Evolutionary conservation across 1,140 invertebrate species (phyloP).

Genomic region (Paraescarpia echinospica): DNA sequence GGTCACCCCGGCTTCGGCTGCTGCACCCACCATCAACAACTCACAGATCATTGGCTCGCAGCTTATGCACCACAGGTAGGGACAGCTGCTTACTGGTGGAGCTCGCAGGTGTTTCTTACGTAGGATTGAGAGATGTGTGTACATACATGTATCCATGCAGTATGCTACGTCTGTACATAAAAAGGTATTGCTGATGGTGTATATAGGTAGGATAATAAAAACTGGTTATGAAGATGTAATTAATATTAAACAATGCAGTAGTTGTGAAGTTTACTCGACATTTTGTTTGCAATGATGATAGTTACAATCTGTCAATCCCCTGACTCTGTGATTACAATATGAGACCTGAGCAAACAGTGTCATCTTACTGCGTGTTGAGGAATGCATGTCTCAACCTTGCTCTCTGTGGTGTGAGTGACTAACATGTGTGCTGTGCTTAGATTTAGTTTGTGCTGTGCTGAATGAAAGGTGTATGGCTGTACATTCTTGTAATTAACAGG

Average conservation of each 20-base stretch:
- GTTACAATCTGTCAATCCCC: conserved; percentile 1
- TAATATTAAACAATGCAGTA: background rate
- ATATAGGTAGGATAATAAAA: background rate
- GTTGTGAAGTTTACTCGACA: too few species aligned
- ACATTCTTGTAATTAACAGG: background rate
- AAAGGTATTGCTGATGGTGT: background rate
- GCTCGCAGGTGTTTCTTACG: background rate
- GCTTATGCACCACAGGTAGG: conserved; percentile 61
- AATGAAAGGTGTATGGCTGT: conserved; percentile 21
- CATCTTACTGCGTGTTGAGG: background rate
- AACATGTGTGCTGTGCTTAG: too few species aligned
- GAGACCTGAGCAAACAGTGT: conserved; percentile 1
- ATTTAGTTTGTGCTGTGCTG: background rate
- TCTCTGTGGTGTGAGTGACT: too few species aligned
- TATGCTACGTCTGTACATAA: background rate
- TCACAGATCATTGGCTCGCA: conserved; percentile 66
- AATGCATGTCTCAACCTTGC: too few species aligned
- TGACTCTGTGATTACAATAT: background rate
- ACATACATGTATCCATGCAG: too few species aligned
- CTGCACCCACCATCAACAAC: conserved; percentile 22
- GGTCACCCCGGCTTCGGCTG: conserved; percentile 34
- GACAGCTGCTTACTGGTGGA: background rate
- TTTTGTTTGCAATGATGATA: background rate
- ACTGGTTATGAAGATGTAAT: background rate
- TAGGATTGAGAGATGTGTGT: background rate